Evolutionary conservation across 2,888 invertebrate genomes (phyloP).

Genomic region (Elmis aenea): DNA sequence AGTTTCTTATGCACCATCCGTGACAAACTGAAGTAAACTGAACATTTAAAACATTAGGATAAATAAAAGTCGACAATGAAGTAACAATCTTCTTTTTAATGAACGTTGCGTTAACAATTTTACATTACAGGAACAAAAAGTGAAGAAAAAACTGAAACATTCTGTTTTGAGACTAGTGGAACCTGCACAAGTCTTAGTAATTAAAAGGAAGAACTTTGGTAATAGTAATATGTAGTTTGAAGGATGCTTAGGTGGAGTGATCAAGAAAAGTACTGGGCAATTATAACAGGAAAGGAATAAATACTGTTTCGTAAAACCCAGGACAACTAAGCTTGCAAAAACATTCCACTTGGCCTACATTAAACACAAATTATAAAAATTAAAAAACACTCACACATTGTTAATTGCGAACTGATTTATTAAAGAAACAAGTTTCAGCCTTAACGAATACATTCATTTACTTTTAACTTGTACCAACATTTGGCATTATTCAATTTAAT

Average conservation of each 20-base stretch:
- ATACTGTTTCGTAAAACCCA: conserved; percentile 21
- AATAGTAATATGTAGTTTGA: conserved; percentile 12
- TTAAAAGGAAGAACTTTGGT: conserved; percentile 25
- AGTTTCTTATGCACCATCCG: no score
- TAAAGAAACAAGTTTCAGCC: conserved; percentile 32
- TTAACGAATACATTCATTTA: conserved; percentile 24
- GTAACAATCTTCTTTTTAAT: not conserved
- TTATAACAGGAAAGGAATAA: conserved; percentile 31
- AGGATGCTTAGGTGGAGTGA: no score
- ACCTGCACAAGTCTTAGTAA: conserved; percentile 33
- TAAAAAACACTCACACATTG: conserved; percentile 26
- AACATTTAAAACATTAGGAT: no score
- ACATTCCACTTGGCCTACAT: conserved; percentile 17
- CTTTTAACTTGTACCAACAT: conserved; percentile 20
- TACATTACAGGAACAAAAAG: conserved; percentile 23
- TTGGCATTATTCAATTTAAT: conserved; percentile 10
- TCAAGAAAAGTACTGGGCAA: conserved; percentile 5
- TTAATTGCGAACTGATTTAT: conserved; percentile 30
- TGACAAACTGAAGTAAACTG: no score
- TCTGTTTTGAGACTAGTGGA: conserved; percentile 30
- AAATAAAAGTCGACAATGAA: not conserved
- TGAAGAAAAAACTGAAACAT: conserved; percentile 22
- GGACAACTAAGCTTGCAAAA: conserved; percentile 8
- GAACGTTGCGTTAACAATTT: conserved; percentile 17
- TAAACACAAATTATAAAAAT: conserved; percentile 19